A percentile compares a stretch with the other conserved stretches of the same genome.
phyloP scores from a whole-genome alignment of 35 echinoderm and acorn worm genomes.

The Lytechinus pictus region DNA sequence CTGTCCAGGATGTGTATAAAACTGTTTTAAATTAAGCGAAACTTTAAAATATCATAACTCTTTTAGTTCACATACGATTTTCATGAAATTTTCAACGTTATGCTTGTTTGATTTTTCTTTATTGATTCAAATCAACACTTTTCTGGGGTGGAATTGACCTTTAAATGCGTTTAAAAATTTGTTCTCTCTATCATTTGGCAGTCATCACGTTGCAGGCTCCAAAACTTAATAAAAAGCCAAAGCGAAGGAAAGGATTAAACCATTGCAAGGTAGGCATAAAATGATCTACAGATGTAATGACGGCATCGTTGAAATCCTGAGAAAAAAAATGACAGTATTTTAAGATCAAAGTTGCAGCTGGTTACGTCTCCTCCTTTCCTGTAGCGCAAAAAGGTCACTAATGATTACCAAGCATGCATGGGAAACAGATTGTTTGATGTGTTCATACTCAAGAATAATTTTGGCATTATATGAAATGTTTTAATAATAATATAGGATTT shows the following conservation, averaged over 20 bases:
- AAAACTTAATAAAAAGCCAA: not conserved
- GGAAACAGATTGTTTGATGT: not conserved
- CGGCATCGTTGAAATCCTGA: not conserved
- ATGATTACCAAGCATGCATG: not conserved
- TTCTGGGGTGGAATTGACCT: not conserved
- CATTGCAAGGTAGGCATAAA: not conserved
- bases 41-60: too few species aligned
- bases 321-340: not conserved
- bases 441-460: not conserved
- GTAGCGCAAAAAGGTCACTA: not conserved
- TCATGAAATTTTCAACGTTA: too few species aligned
- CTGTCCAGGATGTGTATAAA: too few species aligned
- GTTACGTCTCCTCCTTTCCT: not conserved
- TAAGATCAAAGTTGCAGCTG: not conserved
- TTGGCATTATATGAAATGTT: too few species aligned
- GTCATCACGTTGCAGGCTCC: not conserved
- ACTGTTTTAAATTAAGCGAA: too few species aligned
- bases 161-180: not conserved
- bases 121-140: too few species aligned
- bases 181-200: not conserved
- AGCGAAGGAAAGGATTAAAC: not conserved
- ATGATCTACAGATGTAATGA: conserved; percentile 13
- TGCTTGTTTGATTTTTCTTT: too few species aligned
- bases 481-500: too few species aligned
- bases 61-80: too few species aligned